Evolutionary conservation across 2,888 invertebrate genomes (phyloP), one percentile per base, ranked within the genome.

Genomic region (Yponomeuta evonymella): DNA sequence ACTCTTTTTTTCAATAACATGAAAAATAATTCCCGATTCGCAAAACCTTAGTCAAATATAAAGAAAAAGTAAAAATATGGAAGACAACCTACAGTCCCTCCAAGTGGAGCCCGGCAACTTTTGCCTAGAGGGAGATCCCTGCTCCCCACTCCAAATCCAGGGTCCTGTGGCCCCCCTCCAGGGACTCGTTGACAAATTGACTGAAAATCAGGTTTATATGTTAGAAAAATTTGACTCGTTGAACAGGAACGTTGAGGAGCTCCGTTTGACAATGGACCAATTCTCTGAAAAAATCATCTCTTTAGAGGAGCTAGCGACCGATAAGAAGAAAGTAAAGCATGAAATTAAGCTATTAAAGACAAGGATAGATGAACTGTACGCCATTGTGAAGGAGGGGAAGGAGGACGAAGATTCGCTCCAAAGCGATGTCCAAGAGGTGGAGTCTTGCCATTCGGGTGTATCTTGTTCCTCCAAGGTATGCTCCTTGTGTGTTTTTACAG

Each of bases 381-480:
- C 81, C 2, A 84, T 87, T 8, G 87, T 89, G 4, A 89, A 89
- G 71, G 88, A 90, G 1, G 89, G 86, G 0, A 89, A 89, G 51
- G 89, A 89, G 29, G 88, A 89, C 1, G 81, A 80, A 4, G 86
- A 85, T 0, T 72, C 77, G 6, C 76, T 79, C 0, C 84, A 84
- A 65, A 81, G 81, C 9, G 87, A 86, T 58, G 79, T 83, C 0
- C 83, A 82, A 2, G 90, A 90, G 8, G 76, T 82, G 0, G 90
- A 90, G 70, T 90, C 90, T 0, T 83, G 85, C 70, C 89, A 90
- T 75, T 91, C 90, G 2, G 89, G 86, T 11, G 77, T 88, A 70
- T 90, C 91, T 29, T 80, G 82, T 70, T 88, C 89, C 48, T 90
- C 90, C 2, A 90, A 89, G 90, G 90, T 88, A 58, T 4, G 43